Evolutionary conservation across 2,888 invertebrate species (phyloP).

Genomic region (Ennomos fuscantarius): DNA sequence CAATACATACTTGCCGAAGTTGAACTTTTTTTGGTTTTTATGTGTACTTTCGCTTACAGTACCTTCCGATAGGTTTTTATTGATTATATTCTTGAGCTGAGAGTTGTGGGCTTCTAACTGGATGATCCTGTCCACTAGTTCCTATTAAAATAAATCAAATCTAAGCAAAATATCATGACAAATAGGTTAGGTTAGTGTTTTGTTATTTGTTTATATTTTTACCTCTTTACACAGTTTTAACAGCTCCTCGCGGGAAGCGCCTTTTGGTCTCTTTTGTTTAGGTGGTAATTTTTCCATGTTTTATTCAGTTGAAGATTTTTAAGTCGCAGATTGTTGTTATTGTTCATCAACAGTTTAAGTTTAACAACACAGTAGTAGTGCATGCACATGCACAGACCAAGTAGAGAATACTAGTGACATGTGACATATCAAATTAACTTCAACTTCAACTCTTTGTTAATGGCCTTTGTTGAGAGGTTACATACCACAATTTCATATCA

Average conservation of each 20-base stretch:
- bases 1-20: conserved; percentile 84
- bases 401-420: too few species aligned
- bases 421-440: too few species aligned
- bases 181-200: conserved; percentile 42
- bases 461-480: too few species aligned
- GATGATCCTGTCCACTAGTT: conserved; percentile 89
- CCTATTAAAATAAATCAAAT: conserved; percentile 71
- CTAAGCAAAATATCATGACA: conserved; percentile 4
- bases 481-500: too few species aligned
- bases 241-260: conserved; percentile 55
- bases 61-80: conserved; percentile 68
- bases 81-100: conserved; percentile 90
- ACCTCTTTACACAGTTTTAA: conserved; percentile 65
- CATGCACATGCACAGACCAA: too few species aligned
- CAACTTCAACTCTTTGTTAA: too few species aligned
- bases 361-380: too few species aligned
- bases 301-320: not conserved
- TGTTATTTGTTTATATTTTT: conserved; percentile 11
- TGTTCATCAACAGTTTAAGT: too few species aligned
- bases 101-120: conserved; percentile 91
- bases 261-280: conserved; percentile 56
- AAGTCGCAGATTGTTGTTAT: not conserved
- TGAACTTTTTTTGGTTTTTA: conserved; percentile 77
- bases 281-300: conserved; percentile 53
- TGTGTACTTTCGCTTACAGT: conserved; percentile 42